Evolutionary conservation across 2,797 vertebrate species (phyloP).

Genomic region (Trematomus bernacchii): DNA sequence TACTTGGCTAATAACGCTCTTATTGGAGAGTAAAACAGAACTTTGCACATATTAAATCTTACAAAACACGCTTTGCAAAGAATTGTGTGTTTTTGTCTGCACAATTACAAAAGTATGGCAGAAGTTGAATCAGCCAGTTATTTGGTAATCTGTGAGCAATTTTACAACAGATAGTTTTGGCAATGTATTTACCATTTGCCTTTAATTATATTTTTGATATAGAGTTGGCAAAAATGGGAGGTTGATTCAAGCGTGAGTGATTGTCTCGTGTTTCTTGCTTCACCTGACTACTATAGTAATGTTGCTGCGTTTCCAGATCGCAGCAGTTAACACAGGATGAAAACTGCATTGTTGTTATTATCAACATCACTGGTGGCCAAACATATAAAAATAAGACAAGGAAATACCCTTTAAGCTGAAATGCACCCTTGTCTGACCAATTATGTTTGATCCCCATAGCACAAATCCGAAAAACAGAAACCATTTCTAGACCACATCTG

Average conservation of each 20-base stretch:
- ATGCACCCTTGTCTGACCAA: conserved; percentile 15
- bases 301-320: background rate
- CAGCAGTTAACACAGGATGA: background rate
- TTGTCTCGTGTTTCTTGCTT: background rate
- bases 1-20: background rate
- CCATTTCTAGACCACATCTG: conserved; percentile 63
- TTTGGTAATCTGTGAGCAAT: conserved; percentile 8
- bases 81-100: background rate
- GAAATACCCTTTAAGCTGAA: conserved; percentile 12
- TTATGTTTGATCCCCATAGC: conserved; percentile 23
- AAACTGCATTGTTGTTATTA: background rate
- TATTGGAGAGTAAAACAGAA: conserved; percentile 5
- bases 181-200: background rate
- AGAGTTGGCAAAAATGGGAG: background rate
- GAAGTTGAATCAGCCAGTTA: conserved; percentile 14
- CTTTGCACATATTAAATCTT: background rate
- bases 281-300: background rate
- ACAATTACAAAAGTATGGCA: background rate
- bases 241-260: conserved; percentile 3
- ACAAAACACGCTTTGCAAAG: background rate
- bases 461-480: conserved; percentile 40
- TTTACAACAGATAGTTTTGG: conserved; percentile 6
- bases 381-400: background rate
- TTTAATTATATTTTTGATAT: background rate
- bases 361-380: background rate